Base-by-base conservation (phyloP, 92 coral and sea anemone species). In the Phenganax marumi region DNA sequence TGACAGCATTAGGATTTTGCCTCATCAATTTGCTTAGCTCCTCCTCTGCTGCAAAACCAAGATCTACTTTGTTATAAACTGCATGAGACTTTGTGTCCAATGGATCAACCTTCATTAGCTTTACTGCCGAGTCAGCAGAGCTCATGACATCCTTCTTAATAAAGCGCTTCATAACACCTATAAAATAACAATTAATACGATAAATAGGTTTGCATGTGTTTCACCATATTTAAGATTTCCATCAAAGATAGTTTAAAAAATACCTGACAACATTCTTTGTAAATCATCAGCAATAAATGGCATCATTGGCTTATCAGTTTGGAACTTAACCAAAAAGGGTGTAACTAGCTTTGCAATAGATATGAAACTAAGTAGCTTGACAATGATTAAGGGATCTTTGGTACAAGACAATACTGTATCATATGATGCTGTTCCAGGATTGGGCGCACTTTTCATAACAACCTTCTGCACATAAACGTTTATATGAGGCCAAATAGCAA, bases 391-490 rank as follows among this genome's bases (percentile, higher is more conserved):
- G 57, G 51, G 73, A 73, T 73, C 81, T 83, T 72, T 83, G 74
- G 73, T 55, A 22, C 86, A 74, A 73, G 81, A 84, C 51, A 17
- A 64, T 74, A 83, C 86, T 57, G 60, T 82, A 65, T 78, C 77
- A 79, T 68, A 84, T 12, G 85, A 84, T 80, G 85, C 68, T 68
- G 71, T 87, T 46, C 58, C 68, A 26, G 87, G 90, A 26, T 88
- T 84, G 65, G 70, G 76, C 48, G 78, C 72, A 72, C 60, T 76
- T 82, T 82, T 82, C 77, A 26, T 79, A 72, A 80, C 48, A 47
- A 82, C 80, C 79, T 48, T 71, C 58, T 43, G 52, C 69, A 82
- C 85, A 70, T 33, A 70, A 75, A 55, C 85, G 46, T 82, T 82
- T 78, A 82, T 17, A 24, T 70, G 85, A 73, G 85, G 77, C 77